Evolutionary conservation across 2,888 invertebrate genomes (phyloP), one percentile per base, ranked within the genome.

Genomic region (Entomobrya multifasciata): DNA sequence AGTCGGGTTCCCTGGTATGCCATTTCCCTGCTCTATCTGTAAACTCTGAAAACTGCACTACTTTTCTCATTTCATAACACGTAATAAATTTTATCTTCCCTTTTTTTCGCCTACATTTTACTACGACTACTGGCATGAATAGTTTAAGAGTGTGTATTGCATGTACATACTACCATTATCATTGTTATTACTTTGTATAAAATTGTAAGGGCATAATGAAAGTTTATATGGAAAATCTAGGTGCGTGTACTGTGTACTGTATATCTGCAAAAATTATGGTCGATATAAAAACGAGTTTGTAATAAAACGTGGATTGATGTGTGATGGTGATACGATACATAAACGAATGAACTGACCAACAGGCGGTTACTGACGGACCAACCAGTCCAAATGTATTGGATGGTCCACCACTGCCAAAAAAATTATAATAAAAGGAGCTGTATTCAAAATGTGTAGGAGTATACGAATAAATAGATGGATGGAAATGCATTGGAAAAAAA

Each of bases 41-140:
- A 55, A 13, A 17, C n/a, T 52, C n/a, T 27, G 27, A 11, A n/a
- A 47, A 44, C 47, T 70, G 70, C 70, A 70, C 70, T 70, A 70
- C 70, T 70, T 70, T 70, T 25, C 70, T 70, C 47, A 70, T 70
- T 70, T 70, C 70, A 70, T 70, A 70, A 70, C 70, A 70, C 70
- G 47, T 70, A 70, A 70, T 70, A 70, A 70, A 70, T 70, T 70
- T 70, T 70, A 70, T 70, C 70, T 47, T 22, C n/a, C 13, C 17
- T 67, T 70, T 70, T n/a, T 62, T 22, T 57, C 65, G 60, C 41
- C 41, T 67, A 22, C 65, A 67, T 67, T 65, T 65, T 36, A 15
- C 25, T 47, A 2, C 25, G 1, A 6, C n/a, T 36, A 36, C 36
- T 36, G 36, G 4, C 36, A 36, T 36, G 36, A 4, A 36, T 36